Percentiles rank a stretch among this genome's conserved stretches.
Conservation (phyloP, 2,888 invertebrate species). For the Pristionchus mayeri region DNA sequence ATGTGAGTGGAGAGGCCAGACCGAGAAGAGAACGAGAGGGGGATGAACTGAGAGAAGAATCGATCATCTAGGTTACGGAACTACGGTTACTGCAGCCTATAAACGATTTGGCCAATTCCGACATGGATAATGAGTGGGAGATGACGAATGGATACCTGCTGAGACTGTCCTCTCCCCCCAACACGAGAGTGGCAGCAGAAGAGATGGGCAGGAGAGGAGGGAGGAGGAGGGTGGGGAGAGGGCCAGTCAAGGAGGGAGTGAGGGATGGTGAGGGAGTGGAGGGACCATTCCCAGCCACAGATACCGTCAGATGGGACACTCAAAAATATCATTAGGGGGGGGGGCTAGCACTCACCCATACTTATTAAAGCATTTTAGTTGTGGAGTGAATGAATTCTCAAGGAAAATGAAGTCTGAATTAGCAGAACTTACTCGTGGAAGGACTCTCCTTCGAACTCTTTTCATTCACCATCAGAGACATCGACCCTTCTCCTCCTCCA, state of each 20-base stretch:
- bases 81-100: too few relatives aligned
- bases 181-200: background rate
- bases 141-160: too few relatives aligned
- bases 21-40: background rate
- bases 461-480: conserved; percentile 15
- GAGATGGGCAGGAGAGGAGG: background rate
- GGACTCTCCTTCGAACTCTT: conserved; percentile 4
- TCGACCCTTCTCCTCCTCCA: background rate
- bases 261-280: conserved; percentile 13
- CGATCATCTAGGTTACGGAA: background rate
- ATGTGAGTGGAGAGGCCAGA: conserved; percentile 60
- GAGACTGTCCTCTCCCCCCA: background rate
- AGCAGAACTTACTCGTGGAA: background rate
- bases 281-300: background rate
- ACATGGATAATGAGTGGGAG: too few relatives aligned
- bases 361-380: background rate
- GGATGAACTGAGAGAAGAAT: background rate
- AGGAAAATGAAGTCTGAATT: background rate
- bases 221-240: background rate
- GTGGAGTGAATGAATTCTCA: background rate
- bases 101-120: background rate
- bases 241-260: background rate
- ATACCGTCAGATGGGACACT: background rate
- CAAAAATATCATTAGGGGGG: background rate
- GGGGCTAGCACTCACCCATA: background rate